Evolutionary conservation across 2,888 invertebrate species (phyloP), one percentile per base, ranked within the genome.

Genomic region (Drosophila paramelanica): DNA sequence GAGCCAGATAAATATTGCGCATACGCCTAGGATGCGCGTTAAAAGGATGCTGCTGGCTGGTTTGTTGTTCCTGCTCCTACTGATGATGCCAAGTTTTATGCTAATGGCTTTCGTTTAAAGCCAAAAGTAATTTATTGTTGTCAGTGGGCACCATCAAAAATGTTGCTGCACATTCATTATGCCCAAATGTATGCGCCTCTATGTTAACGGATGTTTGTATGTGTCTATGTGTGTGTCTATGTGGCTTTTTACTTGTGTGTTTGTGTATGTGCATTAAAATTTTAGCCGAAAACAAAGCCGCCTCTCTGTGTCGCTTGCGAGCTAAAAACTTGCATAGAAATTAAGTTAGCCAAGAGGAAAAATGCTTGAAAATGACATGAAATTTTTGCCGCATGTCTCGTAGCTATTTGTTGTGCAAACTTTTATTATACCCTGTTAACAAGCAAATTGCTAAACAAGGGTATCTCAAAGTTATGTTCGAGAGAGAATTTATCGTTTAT

Each of bases 141-240:
- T 89, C 89, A 88, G 84, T 88, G 85, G 77, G 85, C 89, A 88
- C 80, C 89, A 85, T 85, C 85, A 85, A 85, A 88, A 85, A 89
- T 85, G 87, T 82, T 89, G 89, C 85, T 89, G 89, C 87, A 89
- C 88, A 89, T 89, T 85, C 89, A 85, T 89, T 89, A 89, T 80
- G 86, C 66, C 77, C 79, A 59, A 79, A 79, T 76, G 72, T 88
- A 72, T 81, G 62, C 36, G 55, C 58, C 64, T 67, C 67, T 59
- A 20, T 56, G 38, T 50, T 39, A 36, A 8, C 49, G 14, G 36
- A n/a, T 38, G 1, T 53, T 23, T 23, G 36, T 38, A 43, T 41
- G 33, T 31, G 7, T 38, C 5, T 49, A 52, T 51, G 31, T 50
- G 27, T 43, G 42, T 51, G 23, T 58, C 47, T 55, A 33, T 33